Conservation (phyloP, 2,888 invertebrate genomes). For the Brachypterus glaber region DNA sequence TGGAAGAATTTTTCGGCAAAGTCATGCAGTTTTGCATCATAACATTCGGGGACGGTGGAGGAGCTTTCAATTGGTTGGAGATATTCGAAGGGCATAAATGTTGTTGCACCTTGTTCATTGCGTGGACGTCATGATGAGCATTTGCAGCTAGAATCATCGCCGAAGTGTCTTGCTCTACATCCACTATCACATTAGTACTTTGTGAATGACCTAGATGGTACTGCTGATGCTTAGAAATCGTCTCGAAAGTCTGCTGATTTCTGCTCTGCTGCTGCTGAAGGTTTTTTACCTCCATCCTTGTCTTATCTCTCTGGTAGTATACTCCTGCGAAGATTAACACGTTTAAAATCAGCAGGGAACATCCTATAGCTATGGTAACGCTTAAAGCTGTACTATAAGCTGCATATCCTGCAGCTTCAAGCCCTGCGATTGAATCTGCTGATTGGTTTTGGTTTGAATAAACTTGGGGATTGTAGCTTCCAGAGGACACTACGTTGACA, state of each 20-base stretch:
- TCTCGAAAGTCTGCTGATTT: conserved; percentile 55
- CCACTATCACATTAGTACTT: conserved; percentile 73
- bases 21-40: conserved; percentile 42
- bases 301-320: conserved; percentile 72
- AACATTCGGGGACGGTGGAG: conserved; percentile 51
- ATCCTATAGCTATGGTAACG: conserved; percentile 73
- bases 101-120: conserved; percentile 47
- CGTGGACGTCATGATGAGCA: conserved; percentile 45
- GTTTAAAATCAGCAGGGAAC: conserved; percentile 70
- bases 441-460: conserved; percentile 52
- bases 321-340: conserved; percentile 77
- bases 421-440: conserved; percentile 65
- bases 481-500: conserved; percentile 48
- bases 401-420: conserved; percentile 70
- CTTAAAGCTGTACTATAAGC: conserved; percentile 68
- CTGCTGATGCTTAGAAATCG: conserved; percentile 71
- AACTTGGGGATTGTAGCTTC: conserved; percentile 45
- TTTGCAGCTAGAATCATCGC: conserved; percentile 49
- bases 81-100: conserved; percentile 44
- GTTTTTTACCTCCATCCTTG: conserved; percentile 66
- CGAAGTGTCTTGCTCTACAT: conserved; percentile 65
- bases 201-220: conserved; percentile 68
- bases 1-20: conserved; percentile 45
- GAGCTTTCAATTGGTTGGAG: conserved; percentile 50
- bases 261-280: conserved; percentile 69